Base-by-base conservation (phyloP, 2,797 vertebrate genomes). In the Percopsis omiscomaycus region DNA sequence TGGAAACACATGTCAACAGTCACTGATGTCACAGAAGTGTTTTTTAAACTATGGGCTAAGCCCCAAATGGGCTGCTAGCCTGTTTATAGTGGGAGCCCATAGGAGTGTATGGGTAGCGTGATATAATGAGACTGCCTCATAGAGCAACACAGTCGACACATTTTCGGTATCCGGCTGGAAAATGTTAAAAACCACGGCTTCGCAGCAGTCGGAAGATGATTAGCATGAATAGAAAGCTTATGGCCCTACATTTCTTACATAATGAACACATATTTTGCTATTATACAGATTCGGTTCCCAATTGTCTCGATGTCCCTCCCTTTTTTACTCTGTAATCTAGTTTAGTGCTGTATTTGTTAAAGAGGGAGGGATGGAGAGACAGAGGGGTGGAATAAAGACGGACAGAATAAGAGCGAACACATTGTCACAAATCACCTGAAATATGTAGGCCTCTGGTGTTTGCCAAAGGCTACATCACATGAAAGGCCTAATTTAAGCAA, bases 1-100 rank as follows among this genome's bases (percentile, higher is more conserved):
- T 74, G 79, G 75, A 86, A 84, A 84, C 80, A 66, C 11, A 81
- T 79, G 78, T 86, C 83, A 81, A 74, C 83, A 75, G 79, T 84
- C 75, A 74, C 72, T 71, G 68, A 68, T 73, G 63, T 86, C 77
- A 77, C 61, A 72, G 63, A 68, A 72, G 56, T 73, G 55, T 45
- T 65, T 65, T 42, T 65, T 59, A 66, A 78, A 37, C 27, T 30
- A 15, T 59, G 61, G 61, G 10, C 0, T 37, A 42, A 63, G 60
- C 16, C 46, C 14, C 16, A 63, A 69, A 57, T 57, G 56, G 42
- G 44, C 58, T 6, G 55, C 59, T 27, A 49, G 68, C 68, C 66
- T 73, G 63, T 62, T 70, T 75, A 29, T 29, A 37, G 64, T 30
- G 14, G 47, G 52, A 64, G 32, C 46, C 13, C 68, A 56, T 80